Evolutionary conservation across 2,113 vertebrate genomes (phyloP).

Genomic region (Cochlearius cochlearius): DNA sequence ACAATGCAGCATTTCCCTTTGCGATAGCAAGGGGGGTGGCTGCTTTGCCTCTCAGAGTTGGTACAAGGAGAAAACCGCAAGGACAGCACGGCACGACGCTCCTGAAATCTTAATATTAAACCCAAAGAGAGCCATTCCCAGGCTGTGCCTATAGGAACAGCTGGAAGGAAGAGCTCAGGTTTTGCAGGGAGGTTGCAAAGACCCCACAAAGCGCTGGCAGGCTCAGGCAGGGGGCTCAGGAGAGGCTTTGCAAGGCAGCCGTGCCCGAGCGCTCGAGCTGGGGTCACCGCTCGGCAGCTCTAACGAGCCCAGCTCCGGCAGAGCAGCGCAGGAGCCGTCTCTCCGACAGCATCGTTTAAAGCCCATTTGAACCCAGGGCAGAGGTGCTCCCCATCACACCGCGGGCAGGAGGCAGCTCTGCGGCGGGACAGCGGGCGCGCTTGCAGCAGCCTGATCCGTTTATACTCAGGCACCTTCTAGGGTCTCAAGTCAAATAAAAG

Average conservation of each 20-base stretch:
- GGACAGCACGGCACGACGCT: accelerated
- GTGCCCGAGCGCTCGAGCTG: accelerated
- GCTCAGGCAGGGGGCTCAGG: not conserved
- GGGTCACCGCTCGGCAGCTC: not conserved
- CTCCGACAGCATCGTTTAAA: not conserved
- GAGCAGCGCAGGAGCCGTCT: not conserved
- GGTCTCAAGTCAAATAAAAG: not conserved
- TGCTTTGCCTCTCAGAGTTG: not conserved
- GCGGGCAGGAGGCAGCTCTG: not conserved
- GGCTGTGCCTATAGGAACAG: not conserved
- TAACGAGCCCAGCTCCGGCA: not conserved
- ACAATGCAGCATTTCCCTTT: accelerated
- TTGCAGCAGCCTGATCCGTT: accelerated
- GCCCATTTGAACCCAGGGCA: not conserved
- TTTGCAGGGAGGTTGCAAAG: not conserved
- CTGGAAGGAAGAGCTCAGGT: not conserved
- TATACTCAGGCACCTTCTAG: not conserved
- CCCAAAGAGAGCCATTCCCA: not conserved
- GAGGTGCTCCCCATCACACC: not conserved
- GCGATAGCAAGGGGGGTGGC: not conserved
- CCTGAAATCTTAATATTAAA: not conserved
- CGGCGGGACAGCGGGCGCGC: accelerated
- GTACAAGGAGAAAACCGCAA: too few relatives aligned
- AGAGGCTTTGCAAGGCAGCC: not conserved
- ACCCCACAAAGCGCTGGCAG: accelerated